Evolutionary conservation across 2,797 vertebrate genomes (phyloP), one percentile per base, ranked within the genome.

Genomic region (Mormyrus hasselquistii): DNA sequence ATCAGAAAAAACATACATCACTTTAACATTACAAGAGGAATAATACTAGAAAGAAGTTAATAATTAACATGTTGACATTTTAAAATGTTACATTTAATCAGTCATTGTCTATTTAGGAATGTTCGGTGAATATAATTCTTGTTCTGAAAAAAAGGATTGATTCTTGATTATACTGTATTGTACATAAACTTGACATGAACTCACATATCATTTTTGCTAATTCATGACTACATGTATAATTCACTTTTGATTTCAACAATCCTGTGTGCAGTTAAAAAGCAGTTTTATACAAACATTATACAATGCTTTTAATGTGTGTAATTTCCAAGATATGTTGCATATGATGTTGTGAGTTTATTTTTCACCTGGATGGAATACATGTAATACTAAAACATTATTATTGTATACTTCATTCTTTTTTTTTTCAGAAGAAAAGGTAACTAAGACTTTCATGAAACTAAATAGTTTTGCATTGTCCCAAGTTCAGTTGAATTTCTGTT

Each of bases 181-280:
- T 87, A 44, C 14, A 41, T 62, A 57, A 87, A 87, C 7, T 59
- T 38, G 34, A 38, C 53, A 59, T 87, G 53, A 44, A 87, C 16
- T 87, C 25, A 79, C 6, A 47, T 47, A 59, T 87, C 14, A 62
- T 65, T 65, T 25, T 14, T 25, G 38, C 41, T 87, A 49, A 87
- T 87, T 41, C 57, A 44, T 38, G 29, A 10, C 8, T 65, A 47
- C 5, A 25, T 41, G 57, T 65, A 29, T 69, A 69, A 62, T 65
- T 69, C 9, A 65, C 59, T 65, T 87, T 87, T 65, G 34, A 50
- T 87, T 87, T 69, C 55, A 87, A 59, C 16, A 87, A 16, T 87
- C 34, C 34, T 87, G 52, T 87, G 29, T 87, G 84, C 25, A 29
- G 52, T 87, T 87, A 41, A 59, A 41, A 44, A 25, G 47, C 49